Evolutionary conservation across 2,113 vertebrate species (phyloP).

Genomic region (Antidorcas marsupialis): DNA sequence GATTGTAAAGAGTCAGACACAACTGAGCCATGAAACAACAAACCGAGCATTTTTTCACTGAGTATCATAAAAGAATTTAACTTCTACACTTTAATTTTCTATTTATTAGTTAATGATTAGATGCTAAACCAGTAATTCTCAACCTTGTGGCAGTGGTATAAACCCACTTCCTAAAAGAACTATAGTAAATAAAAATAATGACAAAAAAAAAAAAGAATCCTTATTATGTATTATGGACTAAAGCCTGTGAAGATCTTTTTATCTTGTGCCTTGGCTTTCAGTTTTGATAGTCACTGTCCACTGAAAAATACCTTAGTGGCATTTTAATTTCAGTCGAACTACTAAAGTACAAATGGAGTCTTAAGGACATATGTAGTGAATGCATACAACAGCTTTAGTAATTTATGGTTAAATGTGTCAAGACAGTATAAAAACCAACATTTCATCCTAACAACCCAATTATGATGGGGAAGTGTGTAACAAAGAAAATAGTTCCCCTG

Average conservation of each 20-base stretch:
- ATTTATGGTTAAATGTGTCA: not conserved
- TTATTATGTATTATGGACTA: not conserved
- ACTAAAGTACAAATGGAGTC: not conserved
- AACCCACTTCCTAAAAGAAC: not conserved
- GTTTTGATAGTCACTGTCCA: not conserved
- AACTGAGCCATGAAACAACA: not conserved
- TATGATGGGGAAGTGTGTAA: not conserved
- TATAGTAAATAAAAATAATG: not conserved
- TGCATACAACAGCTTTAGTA: not conserved
- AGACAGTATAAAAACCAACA: not conserved
- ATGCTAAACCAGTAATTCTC: not conserved
- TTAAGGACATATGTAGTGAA: not conserved
- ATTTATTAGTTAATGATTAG: not conserved
- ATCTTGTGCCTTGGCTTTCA: not conserved
- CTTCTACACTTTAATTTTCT: slow-evolving; percentile 11
- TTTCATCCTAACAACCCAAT: not conserved
- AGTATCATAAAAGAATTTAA: not conserved
- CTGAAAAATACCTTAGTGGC: not conserved
- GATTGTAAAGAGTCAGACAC: not conserved
- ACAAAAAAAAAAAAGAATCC: not conserved
- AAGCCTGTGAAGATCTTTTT: not conserved
- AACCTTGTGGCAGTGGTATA: not conserved
- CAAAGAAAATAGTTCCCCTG: not conserved
- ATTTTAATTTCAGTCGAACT: not conserved
- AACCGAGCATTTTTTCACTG: not conserved